These are phyloP conservation scores for Spilarctia lutea DNA, from an alignment of 2,888 invertebrate species.

Conservation along the genomic window DNA sequence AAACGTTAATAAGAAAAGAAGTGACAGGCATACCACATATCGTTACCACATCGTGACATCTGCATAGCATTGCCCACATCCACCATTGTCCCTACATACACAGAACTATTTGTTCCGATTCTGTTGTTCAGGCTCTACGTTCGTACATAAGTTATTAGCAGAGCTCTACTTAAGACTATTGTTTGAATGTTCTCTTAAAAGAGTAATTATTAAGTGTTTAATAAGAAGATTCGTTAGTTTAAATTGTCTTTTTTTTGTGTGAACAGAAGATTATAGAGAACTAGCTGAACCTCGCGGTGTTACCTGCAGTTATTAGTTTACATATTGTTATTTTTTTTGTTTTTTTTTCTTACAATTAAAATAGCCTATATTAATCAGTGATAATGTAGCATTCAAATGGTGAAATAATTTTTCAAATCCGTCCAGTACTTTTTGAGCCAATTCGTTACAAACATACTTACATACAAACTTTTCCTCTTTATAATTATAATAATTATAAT, in stretches of 20 bases:
- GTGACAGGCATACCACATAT: neutral
- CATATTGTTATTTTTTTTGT: no score
- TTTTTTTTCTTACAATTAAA: no score
- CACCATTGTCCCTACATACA: slow-evolving; percentile 54
- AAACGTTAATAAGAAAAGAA: neutral
- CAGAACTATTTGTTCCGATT: slow-evolving; percentile 57
- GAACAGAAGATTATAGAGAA: slow-evolving; percentile 1
- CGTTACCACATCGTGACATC: slow-evolving; percentile 41
- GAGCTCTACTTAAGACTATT: slow-evolving; percentile 18
- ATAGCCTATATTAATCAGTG: no score
- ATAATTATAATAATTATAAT: no score
- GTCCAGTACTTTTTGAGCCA: no score
- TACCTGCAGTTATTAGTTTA: no score
- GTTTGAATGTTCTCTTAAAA: slow-evolving; percentile 7
- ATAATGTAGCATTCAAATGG: no score
- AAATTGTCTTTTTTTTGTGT: neutral
- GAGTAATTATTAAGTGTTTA: slow-evolving; percentile 7
- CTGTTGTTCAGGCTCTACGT: slow-evolving; percentile 42
- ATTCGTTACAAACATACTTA: no score
- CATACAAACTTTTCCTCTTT: no score
- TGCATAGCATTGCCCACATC: slow-evolving; percentile 45
- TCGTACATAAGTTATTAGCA: slow-evolving; percentile 56
- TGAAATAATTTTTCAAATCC: no score
- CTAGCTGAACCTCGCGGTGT: no score
- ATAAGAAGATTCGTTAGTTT: neutral